Percentiles rank a stretch among this genome's conserved stretches.
Conservation (phyloP, 2,113 vertebrate genomes). For the Hyperoodon ampullatus region DNA sequence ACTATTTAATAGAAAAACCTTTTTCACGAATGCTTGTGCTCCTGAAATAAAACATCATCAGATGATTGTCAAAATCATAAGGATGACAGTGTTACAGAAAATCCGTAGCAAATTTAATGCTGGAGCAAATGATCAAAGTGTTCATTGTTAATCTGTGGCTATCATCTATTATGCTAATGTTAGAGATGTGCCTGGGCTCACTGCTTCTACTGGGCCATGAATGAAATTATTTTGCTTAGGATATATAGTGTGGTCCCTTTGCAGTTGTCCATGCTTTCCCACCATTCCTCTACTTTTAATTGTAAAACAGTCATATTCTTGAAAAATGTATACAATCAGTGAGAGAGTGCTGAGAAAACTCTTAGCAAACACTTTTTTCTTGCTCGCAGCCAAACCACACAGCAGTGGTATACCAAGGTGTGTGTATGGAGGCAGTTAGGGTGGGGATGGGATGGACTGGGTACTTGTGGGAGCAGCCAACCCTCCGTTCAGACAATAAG, state of each 20-base stretch:
- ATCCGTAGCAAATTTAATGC: slow-evolving; percentile 57
- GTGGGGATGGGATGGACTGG: rapidly evolving
- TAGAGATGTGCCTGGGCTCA: slow-evolving; percentile 53
- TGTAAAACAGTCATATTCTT: slow-evolving; percentile 66
- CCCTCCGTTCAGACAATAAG: neutral
- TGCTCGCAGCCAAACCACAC: neutral
- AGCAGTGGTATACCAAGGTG: neutral
- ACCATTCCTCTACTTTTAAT: slow-evolving; percentile 79
- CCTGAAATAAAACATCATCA: slow-evolving; percentile 36
- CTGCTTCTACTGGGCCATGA: slow-evolving; percentile 74
- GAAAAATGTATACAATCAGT: neutral
- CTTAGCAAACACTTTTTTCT: slow-evolving; percentile 11
- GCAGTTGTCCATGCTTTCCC: slow-evolving; percentile 49
- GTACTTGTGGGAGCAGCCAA: neutral
- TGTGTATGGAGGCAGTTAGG: no score
- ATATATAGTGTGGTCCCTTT: slow-evolving; percentile 75
- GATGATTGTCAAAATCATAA: slow-evolving; percentile 12
- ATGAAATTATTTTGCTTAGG: slow-evolving; percentile 84
- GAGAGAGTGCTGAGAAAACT: neutral
- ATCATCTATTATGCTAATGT: slow-evolving; percentile 81
- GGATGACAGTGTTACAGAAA: slow-evolving; percentile 30
- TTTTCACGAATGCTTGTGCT: slow-evolving; percentile 50
- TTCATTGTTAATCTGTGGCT: slow-evolving; percentile 85
- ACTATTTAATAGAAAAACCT: slow-evolving; percentile 13
- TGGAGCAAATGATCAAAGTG: slow-evolving; percentile 78